Evolutionary conservation across 2,888 invertebrate genomes (phyloP).

Genomic region (Antitype chi): DNA sequence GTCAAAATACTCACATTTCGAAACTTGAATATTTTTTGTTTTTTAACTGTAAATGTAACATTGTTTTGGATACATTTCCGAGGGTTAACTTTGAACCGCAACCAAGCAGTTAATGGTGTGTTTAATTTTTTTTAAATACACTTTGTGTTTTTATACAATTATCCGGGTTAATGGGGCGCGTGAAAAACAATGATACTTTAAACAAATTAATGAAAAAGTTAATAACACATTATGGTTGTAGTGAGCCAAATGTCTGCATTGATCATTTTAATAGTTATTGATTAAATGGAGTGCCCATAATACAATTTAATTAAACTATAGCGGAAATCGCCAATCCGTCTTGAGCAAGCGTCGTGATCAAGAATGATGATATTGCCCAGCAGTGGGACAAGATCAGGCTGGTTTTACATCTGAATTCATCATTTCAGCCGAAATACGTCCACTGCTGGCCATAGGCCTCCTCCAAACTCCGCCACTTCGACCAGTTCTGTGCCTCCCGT

Average conservation of each 20-base stretch:
- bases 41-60: background rate
- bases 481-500: too few relatives aligned
- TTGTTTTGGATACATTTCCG: background rate
- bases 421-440: too few relatives aligned
- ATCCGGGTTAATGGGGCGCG: conserved; percentile 77
- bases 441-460: too few relatives aligned
- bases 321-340: too few relatives aligned
- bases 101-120: conserved; percentile 75
- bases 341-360: too few relatives aligned
- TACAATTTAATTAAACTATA: too few relatives aligned
- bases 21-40: background rate
- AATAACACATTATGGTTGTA: conserved; percentile 3
- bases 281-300: too few relatives aligned
- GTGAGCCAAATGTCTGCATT: conserved; percentile 12
- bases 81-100: conserved; percentile 31
- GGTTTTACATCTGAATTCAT: too few relatives aligned
- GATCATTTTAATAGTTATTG: conserved; percentile 10
- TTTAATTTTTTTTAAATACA: conserved; percentile 71
- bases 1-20: background rate
- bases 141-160: conserved; percentile 72
- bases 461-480: too few relatives aligned
- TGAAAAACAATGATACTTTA: conserved; percentile 65
- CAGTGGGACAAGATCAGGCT: too few relatives aligned
- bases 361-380: too few relatives aligned
- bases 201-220: conserved; percentile 28